Conservation (phyloP, 2,113 vertebrate genomes). For the Ptilorrhoa leucosticta region DNA sequence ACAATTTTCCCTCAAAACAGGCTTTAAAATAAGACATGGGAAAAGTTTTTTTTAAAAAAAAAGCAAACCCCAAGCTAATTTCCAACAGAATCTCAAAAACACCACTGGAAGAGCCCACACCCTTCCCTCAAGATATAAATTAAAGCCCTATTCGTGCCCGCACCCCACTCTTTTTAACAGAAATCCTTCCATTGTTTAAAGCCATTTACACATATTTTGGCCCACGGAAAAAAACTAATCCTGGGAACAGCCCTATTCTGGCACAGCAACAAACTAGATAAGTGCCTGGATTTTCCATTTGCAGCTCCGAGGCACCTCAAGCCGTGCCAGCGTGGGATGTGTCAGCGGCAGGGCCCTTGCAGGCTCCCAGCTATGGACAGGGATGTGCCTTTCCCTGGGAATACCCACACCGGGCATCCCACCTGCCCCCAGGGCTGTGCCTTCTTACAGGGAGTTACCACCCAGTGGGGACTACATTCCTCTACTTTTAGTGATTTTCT, state of each 20-base stretch:
- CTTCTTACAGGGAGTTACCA: not conserved
- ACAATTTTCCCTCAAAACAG: not conserved
- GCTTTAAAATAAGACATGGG: not conserved
- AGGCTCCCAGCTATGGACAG: not conserved
- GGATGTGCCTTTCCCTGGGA: not conserved
- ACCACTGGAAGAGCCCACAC: not conserved
- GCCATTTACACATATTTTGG: not conserved
- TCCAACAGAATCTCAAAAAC: slow-evolving; percentile 2
- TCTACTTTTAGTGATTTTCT: not conserved
- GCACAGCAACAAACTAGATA: not conserved
- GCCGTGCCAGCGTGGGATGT: not conserved
- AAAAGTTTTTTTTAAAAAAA: no score
- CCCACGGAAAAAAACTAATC: not conserved
- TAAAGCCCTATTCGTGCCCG: rapidly evolving
- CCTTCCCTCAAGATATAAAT: slow-evolving; percentile 18
- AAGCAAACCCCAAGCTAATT: not conserved
- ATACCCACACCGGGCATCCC: rapidly evolving
- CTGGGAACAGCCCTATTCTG: not conserved
- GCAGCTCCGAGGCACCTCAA: not conserved
- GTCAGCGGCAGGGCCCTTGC: rapidly evolving
- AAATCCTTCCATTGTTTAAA: slow-evolving; percentile 53
- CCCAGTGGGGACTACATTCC: rapidly evolving
- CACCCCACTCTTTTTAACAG: not conserved
- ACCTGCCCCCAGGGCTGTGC: not conserved
- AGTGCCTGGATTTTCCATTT: slow-evolving; percentile 2